Percentiles rank a stretch among this genome's conserved stretches.
phyloP scores from a whole-genome alignment of 1,140 invertebrate genomes.

The Drosophila repletoides region DNA sequence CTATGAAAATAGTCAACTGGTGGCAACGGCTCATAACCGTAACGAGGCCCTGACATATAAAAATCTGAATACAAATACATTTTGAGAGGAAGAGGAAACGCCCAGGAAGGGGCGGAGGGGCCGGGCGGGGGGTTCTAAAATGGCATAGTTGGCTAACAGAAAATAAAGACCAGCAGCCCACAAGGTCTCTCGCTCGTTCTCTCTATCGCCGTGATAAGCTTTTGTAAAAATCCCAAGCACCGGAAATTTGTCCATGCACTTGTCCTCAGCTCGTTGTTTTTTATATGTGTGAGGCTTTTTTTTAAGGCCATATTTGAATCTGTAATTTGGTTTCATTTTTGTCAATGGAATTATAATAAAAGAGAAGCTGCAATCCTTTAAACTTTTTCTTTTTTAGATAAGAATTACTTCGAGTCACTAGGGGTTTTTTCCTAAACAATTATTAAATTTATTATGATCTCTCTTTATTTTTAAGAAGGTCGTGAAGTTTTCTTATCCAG shows the following conservation, averaged over 20 bases:
- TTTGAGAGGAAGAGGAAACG: not conserved
- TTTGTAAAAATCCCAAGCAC: slow-evolving; percentile 25
- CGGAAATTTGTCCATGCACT: slow-evolving; percentile 17
- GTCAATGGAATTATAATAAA: too few species aligned
- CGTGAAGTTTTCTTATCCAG: too few species aligned
- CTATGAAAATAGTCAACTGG: slow-evolving; percentile 1
- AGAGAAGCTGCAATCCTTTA: too few species aligned
- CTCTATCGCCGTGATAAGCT: too few species aligned
- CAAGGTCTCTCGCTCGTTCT: not conserved
- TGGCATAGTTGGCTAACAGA: not conserved
- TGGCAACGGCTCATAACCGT: slow-evolving; percentile 16
- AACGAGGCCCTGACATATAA: not conserved
- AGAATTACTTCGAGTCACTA: too few species aligned
- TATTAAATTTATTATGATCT: too few species aligned
- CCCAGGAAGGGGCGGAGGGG: not conserved
- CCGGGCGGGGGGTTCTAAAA: not conserved
- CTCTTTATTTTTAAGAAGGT: too few species aligned
- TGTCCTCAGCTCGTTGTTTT: slow-evolving; percentile 1
- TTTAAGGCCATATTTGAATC: too few species aligned
- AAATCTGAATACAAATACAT: slow-evolving; percentile 12
- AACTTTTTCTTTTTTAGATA: too few species aligned
- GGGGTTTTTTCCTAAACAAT: too few species aligned
- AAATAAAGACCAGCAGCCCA: not conserved
- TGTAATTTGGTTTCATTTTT: too few species aligned
- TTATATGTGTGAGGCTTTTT: too few species aligned